These are phyloP conservation scores for Tetramorium alpestre DNA, from an alignment of 1,140 invertebrate species.

Conservation along the genomic window DNA sequence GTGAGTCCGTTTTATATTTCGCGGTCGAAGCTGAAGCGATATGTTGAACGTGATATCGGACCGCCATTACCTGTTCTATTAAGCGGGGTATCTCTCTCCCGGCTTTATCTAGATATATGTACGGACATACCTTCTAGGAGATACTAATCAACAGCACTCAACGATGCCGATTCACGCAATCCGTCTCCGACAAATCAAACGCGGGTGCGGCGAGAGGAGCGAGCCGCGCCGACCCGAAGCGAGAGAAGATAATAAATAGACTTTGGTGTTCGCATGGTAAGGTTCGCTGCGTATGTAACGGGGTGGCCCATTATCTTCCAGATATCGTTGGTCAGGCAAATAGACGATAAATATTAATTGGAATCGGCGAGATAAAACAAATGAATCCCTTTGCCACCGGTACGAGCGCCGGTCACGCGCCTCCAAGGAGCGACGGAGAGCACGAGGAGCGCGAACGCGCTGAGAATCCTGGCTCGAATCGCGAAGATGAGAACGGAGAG, in stretches of 20 bases:
- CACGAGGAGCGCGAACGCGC: slow-evolving; percentile 7
- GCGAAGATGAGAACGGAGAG: slow-evolving; percentile 40
- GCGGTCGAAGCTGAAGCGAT: slow-evolving; percentile 27
- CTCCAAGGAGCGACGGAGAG: slow-evolving; percentile 22
- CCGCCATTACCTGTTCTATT: slow-evolving; percentile 68
- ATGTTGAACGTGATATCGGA: slow-evolving; percentile 43
- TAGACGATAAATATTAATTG: slow-evolving; percentile 78
- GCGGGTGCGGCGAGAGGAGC: slow-evolving; percentile 9
- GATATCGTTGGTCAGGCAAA: slow-evolving; percentile 64
- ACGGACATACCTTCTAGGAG: slow-evolving; percentile 38
- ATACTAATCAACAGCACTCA: slow-evolving; percentile 60
- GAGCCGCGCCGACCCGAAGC: slow-evolving; percentile 12
- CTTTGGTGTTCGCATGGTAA: background rate
- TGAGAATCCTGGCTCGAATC: slow-evolving; percentile 65
- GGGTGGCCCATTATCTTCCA: slow-evolving; percentile 33
- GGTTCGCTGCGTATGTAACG: slow-evolving; percentile 25
- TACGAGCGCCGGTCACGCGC: slow-evolving; percentile 71
- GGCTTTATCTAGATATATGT: slow-evolving; percentile 53
- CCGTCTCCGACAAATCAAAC: slow-evolving; percentile 61
- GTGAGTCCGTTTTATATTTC: slow-evolving; percentile 18
- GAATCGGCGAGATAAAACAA: slow-evolving; percentile 77
- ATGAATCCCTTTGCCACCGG: slow-evolving; percentile 69
- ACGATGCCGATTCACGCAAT: slow-evolving; percentile 67
- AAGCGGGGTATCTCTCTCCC: slow-evolving; percentile 58
- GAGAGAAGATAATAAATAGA: slow-evolving; percentile 53